A percentile compares a stretch with the other conserved stretches of the same genome.
phyloP scores from a whole-genome alignment of 2,113 vertebrate genomes.

The Amazona guildingii region DNA sequence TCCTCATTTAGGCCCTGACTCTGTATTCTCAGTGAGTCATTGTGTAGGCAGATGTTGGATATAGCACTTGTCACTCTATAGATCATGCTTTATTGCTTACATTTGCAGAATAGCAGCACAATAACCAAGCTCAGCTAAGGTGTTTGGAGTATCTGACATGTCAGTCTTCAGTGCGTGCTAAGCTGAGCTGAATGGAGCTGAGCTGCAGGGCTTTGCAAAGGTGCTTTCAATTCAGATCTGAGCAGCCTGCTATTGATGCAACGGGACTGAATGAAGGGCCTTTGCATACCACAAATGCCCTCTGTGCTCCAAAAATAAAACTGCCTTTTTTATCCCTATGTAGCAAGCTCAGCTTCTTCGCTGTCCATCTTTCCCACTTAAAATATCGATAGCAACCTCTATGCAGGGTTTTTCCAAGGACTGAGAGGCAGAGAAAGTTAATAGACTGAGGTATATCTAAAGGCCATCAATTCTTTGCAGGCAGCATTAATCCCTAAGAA shows the following conservation, averaged over 20 bases:
- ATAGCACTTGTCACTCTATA: neutral
- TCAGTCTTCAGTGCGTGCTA: neutral
- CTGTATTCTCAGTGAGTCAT: neutral
- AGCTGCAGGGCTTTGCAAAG: neutral
- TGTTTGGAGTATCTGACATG: slow-evolving; percentile 18
- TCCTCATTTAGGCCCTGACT: neutral
- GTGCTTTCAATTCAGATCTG: neutral
- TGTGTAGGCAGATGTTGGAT: slow-evolving; percentile 34
- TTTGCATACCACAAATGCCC: neutral
- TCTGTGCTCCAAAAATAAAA: neutral
- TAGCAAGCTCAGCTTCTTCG: neutral
- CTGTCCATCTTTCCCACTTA: neutral
- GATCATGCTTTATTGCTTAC: neutral
- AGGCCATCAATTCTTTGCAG: slow-evolving; percentile 44
- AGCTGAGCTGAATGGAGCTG: neutral
- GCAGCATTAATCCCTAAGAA: slow-evolving; percentile 52
- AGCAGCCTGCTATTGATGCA: neutral
- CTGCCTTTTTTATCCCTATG: neutral
- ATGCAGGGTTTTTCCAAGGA: slow-evolving; percentile 11
- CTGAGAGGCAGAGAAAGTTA: slow-evolving; percentile 45
- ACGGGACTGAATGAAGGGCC: neutral
- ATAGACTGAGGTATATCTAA: slow-evolving; percentile 21
- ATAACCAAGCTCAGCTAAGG: slow-evolving; percentile 29
- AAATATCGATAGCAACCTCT: neutral
- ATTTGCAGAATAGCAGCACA: neutral